Conservation (phyloP, 1,140 invertebrate species). For the Tetramorium alpestre region DNA sequence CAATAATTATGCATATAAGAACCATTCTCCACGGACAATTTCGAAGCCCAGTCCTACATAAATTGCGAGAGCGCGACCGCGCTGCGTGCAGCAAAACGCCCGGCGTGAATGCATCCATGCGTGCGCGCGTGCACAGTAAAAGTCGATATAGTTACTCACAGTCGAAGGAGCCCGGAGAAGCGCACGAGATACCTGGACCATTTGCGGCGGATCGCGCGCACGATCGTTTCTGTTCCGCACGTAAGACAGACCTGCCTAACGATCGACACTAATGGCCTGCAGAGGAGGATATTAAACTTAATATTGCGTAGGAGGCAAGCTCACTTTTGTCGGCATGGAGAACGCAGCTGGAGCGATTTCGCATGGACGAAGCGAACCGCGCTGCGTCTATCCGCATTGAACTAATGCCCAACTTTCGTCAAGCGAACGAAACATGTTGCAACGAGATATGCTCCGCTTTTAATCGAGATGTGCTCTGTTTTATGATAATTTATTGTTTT, state of each 20-base stretch:
- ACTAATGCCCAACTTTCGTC: neutral
- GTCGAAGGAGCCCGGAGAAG: neutral
- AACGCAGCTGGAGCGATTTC: neutral
- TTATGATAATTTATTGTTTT: neutral
- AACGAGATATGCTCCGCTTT: neutral
- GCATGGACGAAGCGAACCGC: neutral
- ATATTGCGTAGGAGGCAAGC: conserved; percentile 59
- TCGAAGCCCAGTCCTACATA: conserved; percentile 53
- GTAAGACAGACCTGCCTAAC: conserved; percentile 63
- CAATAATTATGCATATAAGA: conserved; percentile 60
- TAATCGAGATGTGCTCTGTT: neutral
- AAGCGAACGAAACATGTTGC: no score
- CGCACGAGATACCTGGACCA: neutral
- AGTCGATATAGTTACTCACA: conserved; percentile 37
- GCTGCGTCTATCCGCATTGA: neutral
- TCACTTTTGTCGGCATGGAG: conserved; percentile 60
- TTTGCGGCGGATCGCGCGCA: conserved; percentile 39
- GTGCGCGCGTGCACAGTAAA: conserved; percentile 49
- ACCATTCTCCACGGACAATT: conserved; percentile 68
- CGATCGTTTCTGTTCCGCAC: conserved; percentile 60
- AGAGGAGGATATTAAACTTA: conserved; percentile 61
- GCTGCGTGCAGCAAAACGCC: conserved; percentile 46
- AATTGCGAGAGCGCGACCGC: conserved; percentile 62
- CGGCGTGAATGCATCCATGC: conserved; percentile 46
- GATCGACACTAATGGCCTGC: conserved; percentile 68